These are phyloP conservation scores for Magallana gigas DNA, from an alignment of 1,140 invertebrate species.

Conservation along the genomic window DNA sequence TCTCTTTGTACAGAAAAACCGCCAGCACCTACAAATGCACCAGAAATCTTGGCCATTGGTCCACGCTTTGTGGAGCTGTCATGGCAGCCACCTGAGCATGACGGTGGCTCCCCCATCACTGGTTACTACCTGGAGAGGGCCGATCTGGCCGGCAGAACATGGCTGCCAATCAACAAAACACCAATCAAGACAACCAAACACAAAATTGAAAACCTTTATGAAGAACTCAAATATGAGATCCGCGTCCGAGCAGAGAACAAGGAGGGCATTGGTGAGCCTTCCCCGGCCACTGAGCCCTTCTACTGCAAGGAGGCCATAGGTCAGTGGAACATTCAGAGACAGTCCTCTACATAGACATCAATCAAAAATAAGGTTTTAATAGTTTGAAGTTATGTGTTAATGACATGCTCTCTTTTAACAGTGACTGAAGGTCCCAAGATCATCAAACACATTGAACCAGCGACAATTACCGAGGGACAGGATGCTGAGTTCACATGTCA, in stretches of 20 bases:
- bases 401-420: constrained; percentile 47
- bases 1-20: constrained; percentile 67
- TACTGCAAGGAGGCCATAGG: constrained; percentile 91
- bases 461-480: constrained; percentile 69
- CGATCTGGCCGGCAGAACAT: constrained; percentile 81
- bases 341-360: background rate
- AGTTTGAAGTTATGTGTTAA: too few relatives aligned
- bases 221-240: constrained; percentile 96
- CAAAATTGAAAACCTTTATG: constrained; percentile 88
- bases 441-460: constrained; percentile 66
- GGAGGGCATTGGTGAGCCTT: constrained; percentile 97
- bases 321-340: constrained; percentile 25
- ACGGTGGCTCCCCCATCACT: constrained; percentile 94
- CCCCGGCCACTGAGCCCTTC: constrained; percentile 71
- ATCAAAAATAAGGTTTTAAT: background rate
- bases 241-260: constrained; percentile 98
- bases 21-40: constrained; percentile 66
- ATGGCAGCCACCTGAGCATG: constrained; percentile 98
- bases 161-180: constrained; percentile 94
- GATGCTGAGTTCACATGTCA: constrained; percentile 74
- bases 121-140: constrained; percentile 87
- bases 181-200: constrained; percentile 91
- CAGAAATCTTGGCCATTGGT: constrained; percentile 90
- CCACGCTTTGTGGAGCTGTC: constrained; percentile 95
- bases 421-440: constrained; percentile 71